Evolutionary conservation across 2,797 vertebrate genomes (phyloP), one percentile per base, ranked within the genome.

Genomic region (Leptatherina wallacei): DNA sequence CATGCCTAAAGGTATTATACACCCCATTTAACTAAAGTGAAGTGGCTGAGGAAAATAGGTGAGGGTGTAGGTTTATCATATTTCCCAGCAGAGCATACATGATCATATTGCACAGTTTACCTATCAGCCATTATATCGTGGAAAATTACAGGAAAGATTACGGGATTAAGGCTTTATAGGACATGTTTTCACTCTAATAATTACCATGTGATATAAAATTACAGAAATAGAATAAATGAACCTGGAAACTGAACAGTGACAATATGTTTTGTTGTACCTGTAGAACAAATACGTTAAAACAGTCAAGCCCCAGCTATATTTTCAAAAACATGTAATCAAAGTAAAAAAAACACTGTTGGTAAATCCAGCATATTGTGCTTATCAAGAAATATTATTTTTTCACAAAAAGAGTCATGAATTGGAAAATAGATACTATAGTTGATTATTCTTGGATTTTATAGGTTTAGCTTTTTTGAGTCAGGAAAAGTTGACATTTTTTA

Each of bases 31-130:
- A 69, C 30, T 49, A 11, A 64, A 40, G 24, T 38, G 51, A 75
- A 75, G 70, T 65, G 22, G 38, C 42, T 8, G n/a, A 20, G 32
- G 27, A 59, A 24, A 71, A 82, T 22, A 78, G 77, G 79, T 57
- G 42, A 80, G 70, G 22, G 38, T 83, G 62, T 78, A 72, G 75
- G 84, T 86, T 86, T 22, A 74, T 83, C 61, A 65, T 64, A 85
- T 89, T 88, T 85, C 85, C 55, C 30, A 66, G 18, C 2, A 29
- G 62, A 58, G 14, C 8, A 10, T 3, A 59, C 20, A 52, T 30
- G 49, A 87, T 89, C 81, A 67, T 42, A 29, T 88, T 86, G n/a
- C 84, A 69, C 13, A 56, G 71, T 71, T 65, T 72, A 20, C 56
- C 36, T 59, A 20, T 57, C 1, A 6, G 56, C 32, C 16, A 72